Evolutionary conservation across 2,797 vertebrate species (phyloP), one percentile per base, ranked within the genome.

Genomic region (Alosa sapidissima): DNA sequence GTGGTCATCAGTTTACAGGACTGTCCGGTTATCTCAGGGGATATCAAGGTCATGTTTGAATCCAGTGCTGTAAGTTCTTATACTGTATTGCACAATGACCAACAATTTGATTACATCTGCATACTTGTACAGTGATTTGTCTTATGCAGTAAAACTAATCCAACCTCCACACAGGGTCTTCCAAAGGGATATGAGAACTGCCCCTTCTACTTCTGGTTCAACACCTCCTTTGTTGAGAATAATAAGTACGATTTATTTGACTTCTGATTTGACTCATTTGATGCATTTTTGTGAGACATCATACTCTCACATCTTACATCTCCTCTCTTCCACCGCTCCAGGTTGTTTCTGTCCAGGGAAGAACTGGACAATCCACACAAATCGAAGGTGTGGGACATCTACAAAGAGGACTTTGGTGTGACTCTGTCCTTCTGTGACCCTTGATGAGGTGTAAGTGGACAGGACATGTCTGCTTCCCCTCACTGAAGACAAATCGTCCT

Each of bases 361-460:
- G 96, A 99, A 90, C 85, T 99, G 89, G 98, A 99, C 93, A 99
- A 99, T 91, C 97, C 96, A 24, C 97, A 99, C 93, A 99, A 99
- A 88, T 86, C 93, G n/a, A 98, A 97, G 93, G 96, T 93, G 13
- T 99, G 98, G 97, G 93, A 95, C 85, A 90, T 97, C 85, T 99
- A 98, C 89, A 95, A 93, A 81, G 95, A 97, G 85, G 91, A 95
- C 2, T 99, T 99, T 94, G 98, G 96, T 47, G 94, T 99, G 84
- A 97, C 98, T 0, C 36, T 98, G 87, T 92, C 91, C 81, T 99
- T 97, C 94, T 86, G 88, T 75, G 96, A 97, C 1, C 91, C 89
- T 0, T 89, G 89, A 95, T 88, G 88, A 89, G 90, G 90, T 85
- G 2, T 8, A 36, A 75, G 68, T 16, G 13, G 72, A n/a, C 72